Conservation (phyloP, 2,888 invertebrate genomes). For the Smittia aterrima region DNA sequence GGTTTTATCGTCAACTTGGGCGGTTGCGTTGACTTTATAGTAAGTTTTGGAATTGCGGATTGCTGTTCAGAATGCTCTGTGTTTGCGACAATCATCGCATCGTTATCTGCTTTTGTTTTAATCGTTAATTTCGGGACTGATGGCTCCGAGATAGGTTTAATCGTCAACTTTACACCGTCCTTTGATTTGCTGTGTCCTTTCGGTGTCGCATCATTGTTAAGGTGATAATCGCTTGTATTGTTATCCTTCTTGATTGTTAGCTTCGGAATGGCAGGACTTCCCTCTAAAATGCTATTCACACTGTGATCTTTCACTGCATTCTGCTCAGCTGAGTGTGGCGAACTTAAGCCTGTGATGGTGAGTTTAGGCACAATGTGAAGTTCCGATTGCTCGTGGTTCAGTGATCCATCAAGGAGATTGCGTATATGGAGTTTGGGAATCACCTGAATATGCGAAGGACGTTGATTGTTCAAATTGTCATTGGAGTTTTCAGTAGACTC, state of each 20-base stretch:
- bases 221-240: slow-evolving; percentile 27
- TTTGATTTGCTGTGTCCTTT: not conserved
- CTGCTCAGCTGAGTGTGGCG: slow-evolving; percentile 23
- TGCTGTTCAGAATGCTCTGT: slow-evolving; percentile 55
- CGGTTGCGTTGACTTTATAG: slow-evolving; percentile 47
- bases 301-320: slow-evolving; percentile 3
- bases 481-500: slow-evolving; percentile 17
- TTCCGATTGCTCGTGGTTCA: slow-evolving; percentile 43
- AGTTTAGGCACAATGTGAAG: slow-evolving; percentile 54
- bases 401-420: slow-evolving; percentile 6
- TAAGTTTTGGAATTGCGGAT: slow-evolving; percentile 51
- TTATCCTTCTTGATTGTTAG: slow-evolving; percentile 41
- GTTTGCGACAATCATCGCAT: slow-evolving; percentile 48
- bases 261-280: slow-evolving; percentile 33
- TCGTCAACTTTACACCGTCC: slow-evolving; percentile 41
- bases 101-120: slow-evolving; percentile 55
- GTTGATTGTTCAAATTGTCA: slow-evolving; percentile 18
- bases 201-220: slow-evolving; percentile 18
- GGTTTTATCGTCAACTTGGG: slow-evolving; percentile 37
- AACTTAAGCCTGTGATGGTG: slow-evolving; percentile 48
- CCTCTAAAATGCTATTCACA: slow-evolving; percentile 23
- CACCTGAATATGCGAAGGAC: slow-evolving; percentile 12
- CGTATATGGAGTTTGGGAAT: slow-evolving; percentile 37
- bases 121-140: slow-evolving; percentile 62
- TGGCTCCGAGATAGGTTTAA: slow-evolving; percentile 44